These are phyloP conservation scores for Drosophila neotestacea DNA, from an alignment of 2,888 invertebrate species.

Conservation along the genomic window DNA sequence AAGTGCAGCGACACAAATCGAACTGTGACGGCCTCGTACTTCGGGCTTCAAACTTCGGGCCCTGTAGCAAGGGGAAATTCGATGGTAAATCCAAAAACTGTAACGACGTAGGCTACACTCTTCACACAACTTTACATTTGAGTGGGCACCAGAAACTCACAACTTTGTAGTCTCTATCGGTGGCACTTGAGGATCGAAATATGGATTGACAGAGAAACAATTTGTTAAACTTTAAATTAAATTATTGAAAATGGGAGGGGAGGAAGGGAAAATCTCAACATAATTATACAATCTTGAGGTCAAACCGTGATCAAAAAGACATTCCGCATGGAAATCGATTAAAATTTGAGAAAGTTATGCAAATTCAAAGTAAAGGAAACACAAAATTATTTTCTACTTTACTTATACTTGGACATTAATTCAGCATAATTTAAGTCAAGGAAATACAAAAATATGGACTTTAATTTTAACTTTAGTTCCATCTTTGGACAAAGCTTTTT, in stretches of 20 bases:
- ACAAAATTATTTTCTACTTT: neutral
- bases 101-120: constrained; percentile 29
- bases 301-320: neutral
- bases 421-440: neutral
- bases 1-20: constrained; percentile 64
- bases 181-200: neutral
- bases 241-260: neutral
- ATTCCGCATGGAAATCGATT: neutral
- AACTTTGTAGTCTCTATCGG: neutral
- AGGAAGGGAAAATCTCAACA: neutral
- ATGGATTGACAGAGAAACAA: constrained; percentile 12
- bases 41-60: neutral
- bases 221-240: neutral
- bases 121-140: constrained; percentile 12
- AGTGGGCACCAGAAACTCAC: constrained; percentile 8
- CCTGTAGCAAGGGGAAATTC: neutral
- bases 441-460: neutral
- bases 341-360: constrained; percentile 4
- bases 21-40: constrained; percentile 26
- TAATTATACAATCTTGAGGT: neutral
- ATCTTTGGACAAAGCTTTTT: neutral
- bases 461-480: neutral
- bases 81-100: constrained; percentile 19
- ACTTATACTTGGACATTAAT: too few species aligned
- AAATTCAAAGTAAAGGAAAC: neutral